Evolutionary conservation across 2,888 invertebrate species (phyloP), one percentile per base, ranked within the genome.

Genomic region (Charanyca ferruginea): DNA sequence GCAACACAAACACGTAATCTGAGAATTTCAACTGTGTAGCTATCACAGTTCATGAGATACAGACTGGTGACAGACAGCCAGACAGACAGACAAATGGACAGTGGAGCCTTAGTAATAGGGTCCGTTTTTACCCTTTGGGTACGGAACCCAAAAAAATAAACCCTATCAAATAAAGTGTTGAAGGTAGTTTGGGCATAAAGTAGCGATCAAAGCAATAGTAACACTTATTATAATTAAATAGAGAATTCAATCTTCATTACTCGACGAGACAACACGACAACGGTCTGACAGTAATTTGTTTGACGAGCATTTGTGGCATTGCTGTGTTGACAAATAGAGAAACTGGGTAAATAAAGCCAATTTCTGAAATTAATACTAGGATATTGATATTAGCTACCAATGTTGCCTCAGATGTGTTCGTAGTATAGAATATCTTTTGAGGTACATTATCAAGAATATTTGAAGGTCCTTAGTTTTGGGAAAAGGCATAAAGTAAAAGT

Each of bases 171-270:
- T n/a, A 16, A 13, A 16, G 38, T 38, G 13, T 16, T n/a, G n/a
- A 41, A 41, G 2, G 0, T 28, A 28, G 7, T 1, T 35, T 13
- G n/a, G 8, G 16, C 8, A 25, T 6, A 1, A 8, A 25, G 1
- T 4, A 1, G 4, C 23, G 1, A 16, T 9, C 11, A 1, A 45
- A 32, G 22, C 48, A 4, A 5, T 48, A n/a, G 13, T 18, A 18
- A 18, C 18, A 23, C 58, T 18, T 16, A 18, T 18, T 35, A 23
- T 58, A 2, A 32, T 38, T 23, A 23, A 60, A 32, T 18, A 44
- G 6, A 41, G 16, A 28, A 38, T 32, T 66, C 38, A 54, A 66
- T 66, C 20, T 66, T 48, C 66, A 66, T 57, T 42, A 66, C 1
- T 20, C 4, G 13, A 11, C n/a, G 1, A 3, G 5, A 3, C 7